Base-by-base conservation (phyloP, 2,113 vertebrate genomes). In the Cephalopterus ornatus region DNA sequence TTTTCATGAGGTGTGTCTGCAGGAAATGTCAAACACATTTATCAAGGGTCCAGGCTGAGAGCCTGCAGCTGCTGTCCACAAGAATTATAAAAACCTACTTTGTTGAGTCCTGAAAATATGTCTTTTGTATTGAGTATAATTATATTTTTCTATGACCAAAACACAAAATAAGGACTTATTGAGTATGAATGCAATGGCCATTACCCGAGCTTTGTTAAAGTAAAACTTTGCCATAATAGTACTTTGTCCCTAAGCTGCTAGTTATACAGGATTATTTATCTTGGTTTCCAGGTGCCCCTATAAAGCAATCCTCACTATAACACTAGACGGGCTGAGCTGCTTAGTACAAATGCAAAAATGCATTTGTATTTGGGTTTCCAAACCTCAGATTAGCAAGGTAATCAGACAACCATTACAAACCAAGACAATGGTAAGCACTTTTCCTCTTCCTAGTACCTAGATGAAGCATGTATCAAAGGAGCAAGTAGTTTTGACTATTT, bases 11-110 rank as follows among this genome's bases (percentile, higher is more conserved):
- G 53, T 59, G 41, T 88, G 90, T 94, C 96, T 96, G 74, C 81
- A 93, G 89, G 77, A 97, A 98, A 97, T 95, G 95, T 97, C 97
- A 97, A 96, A 97, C 89, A 28, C 93, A 96, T 97, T 97, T 95
- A 97, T 97, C 96, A 97, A 30, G 56, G 16, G 15, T 70, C 47
- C 77, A 72, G 91, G 81, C 59, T 94, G 97, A 96, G 66, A 93
- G 93, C 95, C 91, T 75, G 81, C 94, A 95, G 95, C 95, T 97
- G 89, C 90, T 68, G 78, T 94, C 88, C 91, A 89, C 92, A 95
- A 70, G 94, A 93, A 84, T 79, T 82, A 61, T 56, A 95, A 92
- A 92, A 90, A 83, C 3, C 17, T 78, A 92, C 62, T 82, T 86
- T 42, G 19, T 62, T 73, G 50, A 83, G 56, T 89, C 55, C 77